These are phyloP conservation scores for Nyctibius bracteatus DNA, from an alignment of 2,113 vertebrate genomes.

Conservation along the genomic window DNA sequence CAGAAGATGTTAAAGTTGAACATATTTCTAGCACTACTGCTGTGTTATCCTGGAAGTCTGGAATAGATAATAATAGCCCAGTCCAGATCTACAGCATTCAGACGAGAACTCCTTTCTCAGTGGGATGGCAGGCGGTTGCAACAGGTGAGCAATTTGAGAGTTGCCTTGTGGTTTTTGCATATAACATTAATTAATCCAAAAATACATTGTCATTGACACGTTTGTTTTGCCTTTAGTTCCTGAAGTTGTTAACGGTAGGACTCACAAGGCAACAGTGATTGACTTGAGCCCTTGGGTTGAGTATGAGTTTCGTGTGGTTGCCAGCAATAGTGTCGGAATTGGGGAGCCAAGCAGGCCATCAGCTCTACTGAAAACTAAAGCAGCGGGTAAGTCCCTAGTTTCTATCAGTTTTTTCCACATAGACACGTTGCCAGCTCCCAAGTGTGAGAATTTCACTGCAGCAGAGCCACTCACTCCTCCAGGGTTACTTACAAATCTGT, in stretches of 20 bases:
- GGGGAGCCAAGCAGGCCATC: slow-evolving; percentile 92
- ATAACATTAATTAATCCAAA: background rate
- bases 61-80: slow-evolving; percentile 93
- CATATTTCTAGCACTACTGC: slow-evolving; percentile 89
- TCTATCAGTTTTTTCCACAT: rapidly evolving
- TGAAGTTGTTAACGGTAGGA: slow-evolving; percentile 85
- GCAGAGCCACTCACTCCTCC: background rate
- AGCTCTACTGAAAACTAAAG: slow-evolving; percentile 85
- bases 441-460: background rate
- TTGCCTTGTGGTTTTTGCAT: background rate
- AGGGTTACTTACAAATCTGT: background rate
- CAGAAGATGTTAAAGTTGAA: slow-evolving; percentile 87
- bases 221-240: slow-evolving; percentile 75
- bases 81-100: slow-evolving; percentile 89
- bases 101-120: slow-evolving; percentile 91
- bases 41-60: slow-evolving; percentile 88
- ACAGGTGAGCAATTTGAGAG: slow-evolving; percentile 77
- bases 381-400: slow-evolving; percentile 76
- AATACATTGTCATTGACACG: background rate
- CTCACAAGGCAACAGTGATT: slow-evolving; percentile 83
- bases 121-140: slow-evolving; percentile 92
- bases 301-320: slow-evolving; percentile 91
- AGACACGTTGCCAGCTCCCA: rapidly evolving
- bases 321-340: slow-evolving; percentile 85
- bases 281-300: slow-evolving; percentile 93